Conservation (phyloP, 2,797 vertebrate genomes). For the Parauchenoglanis punctatus region DNA sequence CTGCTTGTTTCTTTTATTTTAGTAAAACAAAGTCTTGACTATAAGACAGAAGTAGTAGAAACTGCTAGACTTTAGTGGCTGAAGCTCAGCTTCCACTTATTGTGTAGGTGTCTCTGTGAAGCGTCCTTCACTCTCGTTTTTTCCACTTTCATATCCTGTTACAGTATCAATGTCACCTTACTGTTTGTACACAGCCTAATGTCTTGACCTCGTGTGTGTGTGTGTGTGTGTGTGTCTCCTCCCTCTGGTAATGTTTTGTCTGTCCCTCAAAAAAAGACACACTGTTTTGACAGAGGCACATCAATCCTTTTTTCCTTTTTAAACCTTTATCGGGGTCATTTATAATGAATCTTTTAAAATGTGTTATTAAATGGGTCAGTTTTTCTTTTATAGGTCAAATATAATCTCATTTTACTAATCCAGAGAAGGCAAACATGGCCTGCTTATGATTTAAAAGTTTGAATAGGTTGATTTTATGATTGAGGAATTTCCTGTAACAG, state of each 20-base stretch:
- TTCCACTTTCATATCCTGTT: conserved; percentile 12
- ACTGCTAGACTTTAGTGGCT: too few relatives aligned
- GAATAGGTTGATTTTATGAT: too few relatives aligned
- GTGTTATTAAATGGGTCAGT: neutral
- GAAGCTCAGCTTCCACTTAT: neutral
- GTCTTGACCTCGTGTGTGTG: neutral
- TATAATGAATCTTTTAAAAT: neutral
- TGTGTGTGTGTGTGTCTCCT: neutral
- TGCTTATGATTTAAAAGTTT: neutral
- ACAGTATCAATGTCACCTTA: neutral
- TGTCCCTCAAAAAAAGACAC: neutral
- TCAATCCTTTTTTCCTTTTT: neutral
- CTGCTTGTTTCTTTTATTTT: neutral
- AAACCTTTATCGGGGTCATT: neutral
- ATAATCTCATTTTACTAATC: neutral
- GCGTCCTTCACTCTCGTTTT: neutral
- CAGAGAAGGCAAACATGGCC: neutral
- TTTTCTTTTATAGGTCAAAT: neutral
- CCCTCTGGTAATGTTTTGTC: neutral
- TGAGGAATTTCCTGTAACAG: too few relatives aligned
- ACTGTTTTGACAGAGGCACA: neutral
- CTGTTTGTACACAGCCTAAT: neutral
- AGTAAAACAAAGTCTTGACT: neutral
- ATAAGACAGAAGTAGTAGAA: too few relatives aligned
- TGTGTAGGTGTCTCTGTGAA: neutral